These are phyloP conservation scores for Zeus faber DNA, from an alignment of 2,113 vertebrate species.

Conservation along the genomic window DNA sequence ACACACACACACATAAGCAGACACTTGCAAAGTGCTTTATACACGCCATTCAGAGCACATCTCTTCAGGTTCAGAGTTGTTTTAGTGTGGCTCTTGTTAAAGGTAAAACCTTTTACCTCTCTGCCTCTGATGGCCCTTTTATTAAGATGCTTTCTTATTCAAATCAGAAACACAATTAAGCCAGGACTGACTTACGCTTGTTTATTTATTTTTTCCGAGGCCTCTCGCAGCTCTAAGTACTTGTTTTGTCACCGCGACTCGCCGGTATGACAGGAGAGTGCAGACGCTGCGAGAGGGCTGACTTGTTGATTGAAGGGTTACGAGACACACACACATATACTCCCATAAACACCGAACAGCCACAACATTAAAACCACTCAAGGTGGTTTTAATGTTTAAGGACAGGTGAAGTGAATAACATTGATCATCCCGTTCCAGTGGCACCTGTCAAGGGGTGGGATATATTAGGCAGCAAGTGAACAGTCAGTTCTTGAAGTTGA, in stretches of 20 bases:
- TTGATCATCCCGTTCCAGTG: too few species aligned
- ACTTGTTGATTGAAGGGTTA: not conserved
- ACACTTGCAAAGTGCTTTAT: conserved; percentile 68
- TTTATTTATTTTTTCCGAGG: conserved; percentile 5
- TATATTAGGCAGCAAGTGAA: too few species aligned
- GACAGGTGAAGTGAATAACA: too few species aligned
- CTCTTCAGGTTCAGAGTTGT: conserved; percentile 70
- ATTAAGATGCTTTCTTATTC: conserved; percentile 71
- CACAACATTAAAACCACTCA: too few species aligned
- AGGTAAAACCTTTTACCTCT: conserved; percentile 75
- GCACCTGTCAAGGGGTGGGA: too few species aligned
- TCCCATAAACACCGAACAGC: too few species aligned
- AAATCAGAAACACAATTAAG: conserved; percentile 77
- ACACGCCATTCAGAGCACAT: conserved; percentile 74
- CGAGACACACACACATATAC: not conserved
- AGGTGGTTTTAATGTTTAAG: too few species aligned
- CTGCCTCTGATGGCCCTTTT: conserved; percentile 66
- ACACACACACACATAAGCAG: conserved; percentile 41
- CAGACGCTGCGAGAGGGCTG: not conserved
- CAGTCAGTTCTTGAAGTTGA: too few species aligned
- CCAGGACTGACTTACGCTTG: conserved; percentile 28
- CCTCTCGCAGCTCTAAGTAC: conserved; percentile 49
- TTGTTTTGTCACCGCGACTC: conserved; percentile 52
- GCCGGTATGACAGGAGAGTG: not conserved
- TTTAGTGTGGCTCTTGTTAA: conserved; percentile 71